A percentile compares a stretch with the other conserved stretches of the same genome.
Conservation (phyloP, 2,797 vertebrate genomes). For the Acipenser ruthenus region DNA sequence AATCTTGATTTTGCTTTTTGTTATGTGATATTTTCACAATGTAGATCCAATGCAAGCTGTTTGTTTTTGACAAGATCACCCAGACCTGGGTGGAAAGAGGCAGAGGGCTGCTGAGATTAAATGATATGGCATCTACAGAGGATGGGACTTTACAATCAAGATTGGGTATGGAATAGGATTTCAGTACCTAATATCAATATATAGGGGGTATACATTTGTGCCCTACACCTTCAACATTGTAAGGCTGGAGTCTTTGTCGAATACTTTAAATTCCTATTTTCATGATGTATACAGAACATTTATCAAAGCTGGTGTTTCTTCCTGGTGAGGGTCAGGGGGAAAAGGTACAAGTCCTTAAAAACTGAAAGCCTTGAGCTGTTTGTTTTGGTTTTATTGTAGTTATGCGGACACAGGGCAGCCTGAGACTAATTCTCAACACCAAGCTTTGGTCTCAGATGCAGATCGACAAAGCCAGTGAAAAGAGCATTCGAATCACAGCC, state of each 20-base stretch:
- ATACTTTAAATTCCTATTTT: too few relatives aligned
- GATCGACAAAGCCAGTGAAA: constrained; percentile 97
- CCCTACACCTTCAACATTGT: too few relatives aligned
- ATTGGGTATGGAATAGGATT: constrained; percentile 61
- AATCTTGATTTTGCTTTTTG: too few relatives aligned
- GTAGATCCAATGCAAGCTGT: constrained; percentile 96
- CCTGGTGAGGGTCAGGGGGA: too few relatives aligned
- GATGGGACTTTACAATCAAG: constrained; percentile 90
- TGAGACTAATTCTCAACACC: constrained; percentile 94
- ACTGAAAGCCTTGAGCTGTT: background rate
- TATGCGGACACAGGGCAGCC: constrained; percentile 96
- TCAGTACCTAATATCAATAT: background rate
- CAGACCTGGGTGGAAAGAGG: constrained; percentile 97
- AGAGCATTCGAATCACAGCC: constrained; percentile 93
- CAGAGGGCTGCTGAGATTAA: constrained; percentile 88
- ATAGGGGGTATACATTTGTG: background rate
- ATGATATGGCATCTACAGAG: constrained; percentile 92
- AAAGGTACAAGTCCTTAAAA: constrained; percentile 11
- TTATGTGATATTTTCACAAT: constrained; percentile 25
- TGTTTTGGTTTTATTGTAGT: constrained; percentile 54
- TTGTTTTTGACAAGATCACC: constrained; percentile 90
- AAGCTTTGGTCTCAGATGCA: constrained; percentile 99
- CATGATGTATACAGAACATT: too few relatives aligned
- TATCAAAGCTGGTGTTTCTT: too few relatives aligned
- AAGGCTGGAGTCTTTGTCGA: too few relatives aligned